A percentile compares a stretch with the other conserved stretches of the same genome.
phyloP scores from a whole-genome alignment of 2,797 vertebrate genomes.

The Muscicapa striata region DNA sequence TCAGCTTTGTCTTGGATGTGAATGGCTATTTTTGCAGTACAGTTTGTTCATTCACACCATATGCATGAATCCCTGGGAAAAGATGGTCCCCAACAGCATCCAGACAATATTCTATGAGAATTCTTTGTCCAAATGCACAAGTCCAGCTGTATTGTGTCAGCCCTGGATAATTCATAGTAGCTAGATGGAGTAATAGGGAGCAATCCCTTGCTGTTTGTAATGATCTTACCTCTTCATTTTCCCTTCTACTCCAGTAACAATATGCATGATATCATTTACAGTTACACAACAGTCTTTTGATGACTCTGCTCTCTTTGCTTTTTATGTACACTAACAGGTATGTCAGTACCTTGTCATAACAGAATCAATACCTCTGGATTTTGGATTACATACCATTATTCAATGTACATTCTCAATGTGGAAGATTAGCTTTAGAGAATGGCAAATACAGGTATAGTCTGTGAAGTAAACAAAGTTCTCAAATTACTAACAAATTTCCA shows the following conservation, averaged over 20 bases:
- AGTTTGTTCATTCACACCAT: neutral
- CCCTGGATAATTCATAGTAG: neutral
- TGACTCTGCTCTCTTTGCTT: neutral
- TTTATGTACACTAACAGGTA: neutral
- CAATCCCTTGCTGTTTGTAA: neutral
- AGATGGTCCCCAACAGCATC: neutral
- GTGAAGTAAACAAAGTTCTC: constrained; percentile 1
- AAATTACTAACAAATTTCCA: neutral
- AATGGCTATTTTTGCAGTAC: neutral
- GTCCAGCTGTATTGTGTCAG: neutral
- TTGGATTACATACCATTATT: neutral
- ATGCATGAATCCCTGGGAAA: neutral
- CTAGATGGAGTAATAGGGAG: neutral
- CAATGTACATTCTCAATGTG: neutral
- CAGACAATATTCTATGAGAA: neutral
- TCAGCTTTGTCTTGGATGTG: neutral
- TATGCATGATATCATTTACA: neutral
- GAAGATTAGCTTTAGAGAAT: neutral
- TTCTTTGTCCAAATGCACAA: neutral
- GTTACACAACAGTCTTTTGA: neutral
- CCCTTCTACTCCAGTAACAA: neutral
- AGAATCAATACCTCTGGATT: neutral
- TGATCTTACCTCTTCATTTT: neutral
- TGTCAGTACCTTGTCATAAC: neutral
- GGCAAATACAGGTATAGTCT: neutral